Evolutionary conservation across 2,888 invertebrate species (phyloP).

Genomic region (Ctenicera cuprea): DNA sequence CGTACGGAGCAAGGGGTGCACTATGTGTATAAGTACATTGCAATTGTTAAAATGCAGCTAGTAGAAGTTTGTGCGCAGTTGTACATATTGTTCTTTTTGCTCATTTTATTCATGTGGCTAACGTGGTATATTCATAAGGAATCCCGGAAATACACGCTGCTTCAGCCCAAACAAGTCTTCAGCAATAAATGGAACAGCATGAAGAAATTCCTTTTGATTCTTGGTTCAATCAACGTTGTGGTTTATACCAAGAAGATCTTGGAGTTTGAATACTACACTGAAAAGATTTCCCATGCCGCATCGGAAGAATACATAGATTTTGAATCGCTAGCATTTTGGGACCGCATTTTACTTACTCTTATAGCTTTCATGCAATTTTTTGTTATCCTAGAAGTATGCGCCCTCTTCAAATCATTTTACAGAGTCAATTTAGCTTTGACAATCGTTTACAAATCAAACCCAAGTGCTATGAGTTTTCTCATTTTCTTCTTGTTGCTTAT

Average conservation of each 20-base stretch:
- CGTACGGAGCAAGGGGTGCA: conserved; percentile 21
- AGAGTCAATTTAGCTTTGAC: conserved; percentile 6
- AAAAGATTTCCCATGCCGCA: background rate
- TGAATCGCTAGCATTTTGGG: background rate
- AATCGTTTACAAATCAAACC: background rate
- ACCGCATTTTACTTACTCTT: background rate
- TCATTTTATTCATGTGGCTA: background rate
- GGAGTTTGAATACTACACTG: background rate
- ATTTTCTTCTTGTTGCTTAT: background rate
- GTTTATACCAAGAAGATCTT: conserved; percentile 8
- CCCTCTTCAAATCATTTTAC: background rate
- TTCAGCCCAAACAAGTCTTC: background rate
- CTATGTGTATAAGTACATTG: background rate
- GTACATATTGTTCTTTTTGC: conserved; percentile 8
- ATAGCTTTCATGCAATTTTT: conserved; percentile 22
- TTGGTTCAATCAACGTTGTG: background rate
- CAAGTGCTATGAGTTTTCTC: background rate
- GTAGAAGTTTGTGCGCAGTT: background rate
- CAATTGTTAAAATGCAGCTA: background rate
- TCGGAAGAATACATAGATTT: background rate
- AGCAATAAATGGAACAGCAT: background rate
- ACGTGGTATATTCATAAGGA: background rate
- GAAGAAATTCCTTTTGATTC: background rate
- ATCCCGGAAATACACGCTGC: conserved; percentile 14
- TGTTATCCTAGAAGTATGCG: background rate